phyloP scores from a whole-genome alignment of 2,797 vertebrate species.

The Lagocephalus sceleratus region DNA sequence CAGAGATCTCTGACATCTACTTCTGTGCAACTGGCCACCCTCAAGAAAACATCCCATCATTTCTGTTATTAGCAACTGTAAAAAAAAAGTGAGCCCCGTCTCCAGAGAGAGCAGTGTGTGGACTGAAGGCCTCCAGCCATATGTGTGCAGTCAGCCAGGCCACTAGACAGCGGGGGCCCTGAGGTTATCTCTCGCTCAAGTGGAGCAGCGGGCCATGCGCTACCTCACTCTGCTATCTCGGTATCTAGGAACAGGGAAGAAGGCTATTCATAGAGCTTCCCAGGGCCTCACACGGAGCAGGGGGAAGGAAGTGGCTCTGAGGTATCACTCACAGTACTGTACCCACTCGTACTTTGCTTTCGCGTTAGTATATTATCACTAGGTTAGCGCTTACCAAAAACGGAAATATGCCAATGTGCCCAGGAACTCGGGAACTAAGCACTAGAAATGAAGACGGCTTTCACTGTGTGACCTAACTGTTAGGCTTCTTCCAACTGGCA shows the following conservation, averaged over 20 bases:
- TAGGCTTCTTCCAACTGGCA: conserved; percentile 32
- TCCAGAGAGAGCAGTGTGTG: conserved; percentile 45
- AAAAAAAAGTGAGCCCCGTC: conserved; percentile 38
- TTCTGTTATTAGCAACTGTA: conserved; percentile 57
- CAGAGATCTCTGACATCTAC: conserved; percentile 13
- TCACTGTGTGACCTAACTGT: conserved; percentile 8
- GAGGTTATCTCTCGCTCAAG: conserved; percentile 70
- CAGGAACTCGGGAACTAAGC: not conserved
- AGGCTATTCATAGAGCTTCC: conserved; percentile 71
- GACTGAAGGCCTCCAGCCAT: conserved; percentile 50
- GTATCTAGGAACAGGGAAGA: conserved; percentile 53
- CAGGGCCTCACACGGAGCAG: conserved; percentile 32
- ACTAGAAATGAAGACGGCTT: conserved; percentile 2
- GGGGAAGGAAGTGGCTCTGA: conserved; percentile 33
- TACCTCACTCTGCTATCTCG: conserved; percentile 67
- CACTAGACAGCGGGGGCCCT: conserved; percentile 49
- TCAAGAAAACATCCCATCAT: conserved; percentile 55
- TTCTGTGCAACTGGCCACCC: conserved; percentile 33
- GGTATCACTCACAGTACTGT: conserved; percentile 13
- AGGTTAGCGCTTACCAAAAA: not conserved
- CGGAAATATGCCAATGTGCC: not conserved
- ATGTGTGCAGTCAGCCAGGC: conserved; percentile 51
- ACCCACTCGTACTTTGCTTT: conserved; percentile 1
- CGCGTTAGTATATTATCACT: not conserved
- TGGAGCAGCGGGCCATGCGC: conserved; percentile 61